phyloP scores from a whole-genome alignment of 2,113 vertebrate species.

The Hippopotamus amphibius region DNA sequence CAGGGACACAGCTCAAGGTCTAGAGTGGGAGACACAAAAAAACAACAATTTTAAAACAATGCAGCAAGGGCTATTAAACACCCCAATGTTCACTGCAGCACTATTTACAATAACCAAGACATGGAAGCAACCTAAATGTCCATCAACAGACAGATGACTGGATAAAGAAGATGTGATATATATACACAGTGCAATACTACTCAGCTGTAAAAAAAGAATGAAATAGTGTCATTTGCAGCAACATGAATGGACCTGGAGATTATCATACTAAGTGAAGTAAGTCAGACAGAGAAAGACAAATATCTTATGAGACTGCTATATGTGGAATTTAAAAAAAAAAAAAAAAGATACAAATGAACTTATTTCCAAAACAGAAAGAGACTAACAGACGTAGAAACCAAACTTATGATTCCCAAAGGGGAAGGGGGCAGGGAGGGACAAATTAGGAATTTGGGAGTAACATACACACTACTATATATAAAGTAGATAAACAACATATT shows the following conservation, averaged over 20 bases:
- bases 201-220: background rate
- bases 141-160: no score
- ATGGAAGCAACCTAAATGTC: no score
- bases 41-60: background rate
- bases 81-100: no score
- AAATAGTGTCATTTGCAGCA: background rate
- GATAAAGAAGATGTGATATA: no score
- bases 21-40: background rate
- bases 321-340: no score
- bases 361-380: background rate
- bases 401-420: background rate
- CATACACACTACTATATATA: background rate
- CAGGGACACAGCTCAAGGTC: background rate
- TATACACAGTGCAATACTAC: background rate
- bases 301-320: no score
- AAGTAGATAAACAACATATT: background rate
- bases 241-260: background rate
- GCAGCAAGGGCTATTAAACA: background rate
- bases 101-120: no score
- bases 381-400: background rate
- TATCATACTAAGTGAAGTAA: background rate
- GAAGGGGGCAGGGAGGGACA: background rate
- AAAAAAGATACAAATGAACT: background rate
- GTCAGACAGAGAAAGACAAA: background rate
- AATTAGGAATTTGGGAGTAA: background rate